Base-by-base conservation (phyloP, 2,113 vertebrate species). In the Sebastes fasciatus region DNA sequence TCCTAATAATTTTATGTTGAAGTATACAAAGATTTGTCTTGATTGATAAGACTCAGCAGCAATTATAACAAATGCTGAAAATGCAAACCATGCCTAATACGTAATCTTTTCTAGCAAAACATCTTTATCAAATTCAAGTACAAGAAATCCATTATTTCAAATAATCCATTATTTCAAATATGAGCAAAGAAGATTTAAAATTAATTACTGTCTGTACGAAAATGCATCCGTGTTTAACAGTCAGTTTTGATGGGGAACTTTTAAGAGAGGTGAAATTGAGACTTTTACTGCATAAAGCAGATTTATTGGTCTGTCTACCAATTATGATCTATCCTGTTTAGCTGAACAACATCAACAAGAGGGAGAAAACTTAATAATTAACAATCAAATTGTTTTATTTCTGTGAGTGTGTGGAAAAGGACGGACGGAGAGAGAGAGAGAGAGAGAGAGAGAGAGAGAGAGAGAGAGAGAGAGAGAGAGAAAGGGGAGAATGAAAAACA, bases 131-230 rank as follows among this genome's bases (percentile, higher is more conserved):
- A 84, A 90, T 83, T 84, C 52, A 82, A 89, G 81, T 77, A 70
- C 46, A 72, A 69, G 6, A 89, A 83, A 91, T 83, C 65, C 45
- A 84, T 90, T 86, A 84, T 84, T 87, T 86, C 46, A 85, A 88
- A 85, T 74, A 76, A 91, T 83, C 65, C 45, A 84, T 90, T 86
- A 84, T 84, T 87, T 86, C 46, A 85, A 88, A 85, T 74, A 76
- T 54, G 46, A 86, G 58, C 57, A 88, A 72, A 71, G 49, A 52
- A 40, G 55, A 85, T 77, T 85, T 84, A 49, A 76, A 79, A 89
- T 86, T 72, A 89, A 93, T 84, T 82, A 84, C 26, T 62, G 63
- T 65, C 60, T 54, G 65, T 66, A 46, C 46, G 66, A 69, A 90
- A 86, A 86, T 51, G 54, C 46, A 69, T 66, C 74, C 11, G 5